phyloP scores from a whole-genome alignment of 2,888 invertebrate genomes.

The Dynastes grantii region DNA sequence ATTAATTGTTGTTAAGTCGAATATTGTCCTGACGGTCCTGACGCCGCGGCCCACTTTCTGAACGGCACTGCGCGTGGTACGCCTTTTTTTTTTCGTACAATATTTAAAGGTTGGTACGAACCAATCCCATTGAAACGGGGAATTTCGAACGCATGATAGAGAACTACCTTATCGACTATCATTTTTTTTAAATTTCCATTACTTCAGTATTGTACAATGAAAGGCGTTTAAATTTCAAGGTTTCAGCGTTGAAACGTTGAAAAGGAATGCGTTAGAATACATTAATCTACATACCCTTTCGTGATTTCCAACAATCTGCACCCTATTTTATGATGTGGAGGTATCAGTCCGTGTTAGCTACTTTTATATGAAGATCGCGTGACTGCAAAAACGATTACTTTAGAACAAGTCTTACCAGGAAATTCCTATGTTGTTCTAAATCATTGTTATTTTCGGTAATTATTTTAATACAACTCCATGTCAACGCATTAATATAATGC shows the following conservation, averaged over 20 bases:
- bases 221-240: slow-evolving; percentile 13
- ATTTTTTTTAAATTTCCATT: slow-evolving; percentile 1
- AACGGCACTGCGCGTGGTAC: neutral
- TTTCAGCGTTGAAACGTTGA: neutral
- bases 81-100: neutral
- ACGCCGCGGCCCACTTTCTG: slow-evolving; percentile 40
- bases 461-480: neutral
- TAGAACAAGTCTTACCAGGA: neutral
- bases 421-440: neutral
- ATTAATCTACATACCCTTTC: slow-evolving; percentile 1
- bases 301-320: slow-evolving; percentile 16
- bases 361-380: slow-evolving; percentile 11
- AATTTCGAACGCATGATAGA: neutral
- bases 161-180: slow-evolving; percentile 14
- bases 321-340: slow-evolving; percentile 13
- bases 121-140: neutral
- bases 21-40: slow-evolving; percentile 41
- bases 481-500: neutral
- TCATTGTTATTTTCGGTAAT: slow-evolving; percentile 10
- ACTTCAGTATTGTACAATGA: neutral
- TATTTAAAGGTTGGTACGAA: slow-evolving; percentile 2
- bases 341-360: slow-evolving; percentile 20
- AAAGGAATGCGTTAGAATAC: slow-evolving; percentile 14
- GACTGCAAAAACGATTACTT: slow-evolving; percentile 4
- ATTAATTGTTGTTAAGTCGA: slow-evolving; percentile 20